Evolutionary conservation across 2,113 vertebrate species (phyloP).

Genomic region (Pycnonotus jocosus): DNA sequence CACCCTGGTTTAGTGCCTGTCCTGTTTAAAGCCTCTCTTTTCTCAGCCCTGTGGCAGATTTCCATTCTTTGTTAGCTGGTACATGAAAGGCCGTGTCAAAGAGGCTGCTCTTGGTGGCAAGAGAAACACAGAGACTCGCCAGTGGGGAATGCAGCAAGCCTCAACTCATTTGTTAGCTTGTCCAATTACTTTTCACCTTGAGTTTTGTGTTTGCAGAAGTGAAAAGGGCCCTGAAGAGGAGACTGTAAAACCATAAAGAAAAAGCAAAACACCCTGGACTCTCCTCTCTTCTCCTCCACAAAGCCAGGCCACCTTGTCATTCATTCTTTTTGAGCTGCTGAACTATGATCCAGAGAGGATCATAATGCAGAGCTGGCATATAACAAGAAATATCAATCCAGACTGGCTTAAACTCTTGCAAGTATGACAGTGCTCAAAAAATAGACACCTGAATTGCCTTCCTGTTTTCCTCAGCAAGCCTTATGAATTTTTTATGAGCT

Average conservation of each 20-base stretch:
- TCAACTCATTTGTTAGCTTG: constrained; percentile 65
- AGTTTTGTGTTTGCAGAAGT: constrained; percentile 54
- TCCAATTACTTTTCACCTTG: constrained; percentile 70
- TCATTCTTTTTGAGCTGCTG: background rate
- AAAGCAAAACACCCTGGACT: background rate
- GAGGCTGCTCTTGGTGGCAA: constrained; percentile 34
- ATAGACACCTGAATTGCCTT: constrained; percentile 10
- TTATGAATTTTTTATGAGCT: constrained; percentile 35
- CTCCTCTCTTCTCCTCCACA: background rate
- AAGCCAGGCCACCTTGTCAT: background rate
- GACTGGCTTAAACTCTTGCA: background rate
- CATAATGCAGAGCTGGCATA: background rate
- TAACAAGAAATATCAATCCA: constrained; percentile 40
- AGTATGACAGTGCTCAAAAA: background rate
- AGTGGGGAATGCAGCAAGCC: constrained; percentile 38
- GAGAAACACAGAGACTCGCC: constrained; percentile 17
- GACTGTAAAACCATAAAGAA: constrained; percentile 12
- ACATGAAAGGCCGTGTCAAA: constrained; percentile 56
- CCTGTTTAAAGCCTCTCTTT: constrained; percentile 61
- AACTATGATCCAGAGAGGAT: background rate
- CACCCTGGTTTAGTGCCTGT: constrained; percentile 39
- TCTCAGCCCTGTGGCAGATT: constrained; percentile 58
- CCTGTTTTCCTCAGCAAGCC: background rate
- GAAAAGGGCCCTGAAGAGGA: constrained; percentile 49
- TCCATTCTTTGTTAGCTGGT: constrained; percentile 45